Base-by-base conservation (phyloP, 2,888 invertebrate species). In the Philopedon plagiatum region DNA sequence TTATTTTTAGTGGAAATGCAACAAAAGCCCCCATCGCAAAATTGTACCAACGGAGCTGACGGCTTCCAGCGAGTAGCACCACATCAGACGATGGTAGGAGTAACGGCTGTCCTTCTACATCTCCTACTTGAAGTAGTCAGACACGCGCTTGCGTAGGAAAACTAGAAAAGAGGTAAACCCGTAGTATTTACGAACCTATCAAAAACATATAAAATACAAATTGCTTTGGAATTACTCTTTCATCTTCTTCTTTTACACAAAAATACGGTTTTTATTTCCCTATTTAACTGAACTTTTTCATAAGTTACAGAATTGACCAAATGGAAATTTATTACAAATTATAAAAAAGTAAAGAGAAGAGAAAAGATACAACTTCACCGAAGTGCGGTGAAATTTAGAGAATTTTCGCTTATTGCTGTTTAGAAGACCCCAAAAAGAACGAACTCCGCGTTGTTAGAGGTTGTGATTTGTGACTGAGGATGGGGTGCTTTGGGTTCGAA, bases 401-500 rank as follows among this genome's bases (percentile, higher is more conserved):
- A 67, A 54, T 44, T 62, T 44, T 68, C 60, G 68, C 68, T 68
- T 73, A 41, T 73, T 64, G 68, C 68, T 73, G 68, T 73, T 68
- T 73, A 73, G 73, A 73, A 57, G 68, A 73, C 64, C 68, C 65
- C 54, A 51, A 49, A 62, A 51, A 37, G 58, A 62, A 32, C 44
- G 57, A 69, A 68, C 26, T 44, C 23, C 39, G 61, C 56, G 39
- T 61, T 41, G 15, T 57, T 68, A 67, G 68, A 72, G 73, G 68
- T 71, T 73, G 72, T 73, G 73, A 73, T 29, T 60, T 62, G 60
- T 60, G 68, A 73, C 73, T 68, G 71, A 73, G 63, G 41, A 68
- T 32, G 64, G 37, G 73, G 64, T 58, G 64, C 73, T 68, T 73
- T 73, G 73, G 68, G 60, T 49, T 51, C 26, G 58, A 64, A 73